Evolutionary conservation across 2,888 invertebrate genomes (phyloP).

Genomic region (Ochropleura leucogaster): DNA sequence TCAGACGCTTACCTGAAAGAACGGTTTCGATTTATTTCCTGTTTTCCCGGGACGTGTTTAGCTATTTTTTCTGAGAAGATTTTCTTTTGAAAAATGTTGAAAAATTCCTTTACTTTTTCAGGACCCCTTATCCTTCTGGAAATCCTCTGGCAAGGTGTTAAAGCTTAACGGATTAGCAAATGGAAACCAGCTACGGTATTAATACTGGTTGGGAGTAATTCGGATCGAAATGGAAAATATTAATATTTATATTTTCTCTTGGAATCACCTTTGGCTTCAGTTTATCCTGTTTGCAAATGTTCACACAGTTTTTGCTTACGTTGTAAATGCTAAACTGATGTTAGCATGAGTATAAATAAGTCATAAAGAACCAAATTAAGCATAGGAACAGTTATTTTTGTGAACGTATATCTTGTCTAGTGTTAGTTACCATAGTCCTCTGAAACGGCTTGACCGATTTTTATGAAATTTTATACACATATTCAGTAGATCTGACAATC

Average conservation of each 20-base stretch:
- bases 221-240: constrained; percentile 27
- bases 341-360: too few species aligned
- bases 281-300: neutral
- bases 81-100: constrained; percentile 58
- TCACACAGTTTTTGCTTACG: too few species aligned
- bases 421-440: too few species aligned
- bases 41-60: constrained; percentile 67
- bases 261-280: neutral
- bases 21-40: constrained; percentile 72
- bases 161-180: constrained; percentile 61
- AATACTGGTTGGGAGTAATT: constrained; percentile 27
- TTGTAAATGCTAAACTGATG: too few species aligned
- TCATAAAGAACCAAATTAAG: too few species aligned
- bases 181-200: constrained; percentile 32
- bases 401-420: too few species aligned
- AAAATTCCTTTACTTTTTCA: constrained; percentile 41
- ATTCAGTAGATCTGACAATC: too few species aligned
- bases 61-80: constrained; percentile 68
- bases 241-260: constrained; percentile 4
- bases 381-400: too few species aligned
- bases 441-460: too few species aligned
- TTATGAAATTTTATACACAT: too few species aligned
- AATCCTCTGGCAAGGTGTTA: constrained; percentile 49
- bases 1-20: constrained; percentile 70
- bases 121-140: constrained; percentile 39